Evolutionary conservation across 92 coral and sea anemone genomes (phyloP).

Genomic region (Epizoanthus scotinus): DNA sequence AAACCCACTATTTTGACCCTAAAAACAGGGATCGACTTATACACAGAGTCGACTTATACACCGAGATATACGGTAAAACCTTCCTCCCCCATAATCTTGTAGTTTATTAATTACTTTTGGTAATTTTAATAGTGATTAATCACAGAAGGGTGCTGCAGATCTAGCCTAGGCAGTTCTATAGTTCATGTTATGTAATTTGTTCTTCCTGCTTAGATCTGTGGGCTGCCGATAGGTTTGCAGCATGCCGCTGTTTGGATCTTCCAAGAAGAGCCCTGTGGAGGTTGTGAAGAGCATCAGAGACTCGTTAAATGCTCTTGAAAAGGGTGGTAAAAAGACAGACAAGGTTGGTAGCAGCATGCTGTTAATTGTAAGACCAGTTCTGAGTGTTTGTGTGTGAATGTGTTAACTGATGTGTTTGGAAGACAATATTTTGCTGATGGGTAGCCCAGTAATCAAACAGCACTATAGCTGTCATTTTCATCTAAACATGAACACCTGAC

Average conservation of each 20-base stretch:
- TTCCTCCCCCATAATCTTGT: too few species aligned
- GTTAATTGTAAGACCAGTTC: not conserved
- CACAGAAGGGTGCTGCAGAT: not conserved
- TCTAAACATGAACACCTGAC: too few species aligned
- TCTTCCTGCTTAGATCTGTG: not conserved
- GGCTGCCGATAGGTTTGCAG: not conserved
- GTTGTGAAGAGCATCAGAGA: constrained; percentile 59
- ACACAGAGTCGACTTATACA: too few species aligned
- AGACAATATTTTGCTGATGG: too few species aligned
- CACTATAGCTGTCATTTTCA: too few species aligned
- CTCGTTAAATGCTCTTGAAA: constrained; percentile 52
- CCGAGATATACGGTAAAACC: too few species aligned
- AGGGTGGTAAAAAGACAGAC: constrained; percentile 77
- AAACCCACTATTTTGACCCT: too few species aligned
- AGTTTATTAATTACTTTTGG: too few species aligned
- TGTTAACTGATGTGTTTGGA: not conserved
- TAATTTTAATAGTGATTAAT: not conserved
- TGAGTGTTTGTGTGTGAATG: too few species aligned
- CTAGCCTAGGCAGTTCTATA: not conserved
- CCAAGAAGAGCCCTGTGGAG: constrained; percentile 92
- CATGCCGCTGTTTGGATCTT: constrained; percentile 96
- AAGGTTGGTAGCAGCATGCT: constrained; percentile 59
- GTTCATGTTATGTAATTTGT: not conserved
- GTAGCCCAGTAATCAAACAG: too few species aligned
- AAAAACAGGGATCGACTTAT: too few species aligned